Evolutionary conservation across 2,113 vertebrate genomes (phyloP).

Genomic region (Glaucomys volans): DNA sequence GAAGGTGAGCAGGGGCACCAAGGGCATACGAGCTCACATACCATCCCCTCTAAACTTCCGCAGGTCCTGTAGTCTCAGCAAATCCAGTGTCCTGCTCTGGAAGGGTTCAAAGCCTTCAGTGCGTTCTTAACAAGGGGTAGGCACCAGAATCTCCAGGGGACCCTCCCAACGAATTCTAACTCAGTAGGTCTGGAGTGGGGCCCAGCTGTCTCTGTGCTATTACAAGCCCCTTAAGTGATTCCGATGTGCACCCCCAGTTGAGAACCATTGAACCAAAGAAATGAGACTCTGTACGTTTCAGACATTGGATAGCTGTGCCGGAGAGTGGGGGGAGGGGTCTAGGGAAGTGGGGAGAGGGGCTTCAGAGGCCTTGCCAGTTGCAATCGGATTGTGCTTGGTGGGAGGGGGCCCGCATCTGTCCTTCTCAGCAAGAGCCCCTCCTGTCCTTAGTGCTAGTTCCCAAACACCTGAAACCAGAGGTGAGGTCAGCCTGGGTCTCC

Average conservation of each 20-base stretch:
- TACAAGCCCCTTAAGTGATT: background rate
- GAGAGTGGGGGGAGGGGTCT: background rate
- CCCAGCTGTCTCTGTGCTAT: background rate
- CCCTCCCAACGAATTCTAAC: background rate
- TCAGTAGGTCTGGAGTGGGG: background rate
- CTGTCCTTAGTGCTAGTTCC: background rate
- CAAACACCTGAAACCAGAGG: background rate
- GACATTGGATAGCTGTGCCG: background rate
- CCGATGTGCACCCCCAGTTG: background rate
- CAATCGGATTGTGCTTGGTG: background rate
- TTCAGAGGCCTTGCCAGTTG: background rate
- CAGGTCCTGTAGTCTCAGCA: fast-evolving
- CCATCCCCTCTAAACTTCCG: fast-evolving
- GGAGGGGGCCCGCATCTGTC: background rate
- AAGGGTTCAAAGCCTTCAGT: background rate
- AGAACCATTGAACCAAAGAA: background rate
- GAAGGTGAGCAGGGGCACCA: background rate
- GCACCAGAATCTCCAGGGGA: background rate
- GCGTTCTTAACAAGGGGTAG: background rate
- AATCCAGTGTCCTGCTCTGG: background rate
- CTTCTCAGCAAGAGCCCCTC: background rate
- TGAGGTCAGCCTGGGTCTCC: background rate
- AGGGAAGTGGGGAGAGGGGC: background rate
- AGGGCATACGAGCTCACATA: fast-evolving
- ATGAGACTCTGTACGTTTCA: background rate